phyloP scores from a whole-genome alignment of 1,140 invertebrate species.

The Babylonia areolata region DNA sequence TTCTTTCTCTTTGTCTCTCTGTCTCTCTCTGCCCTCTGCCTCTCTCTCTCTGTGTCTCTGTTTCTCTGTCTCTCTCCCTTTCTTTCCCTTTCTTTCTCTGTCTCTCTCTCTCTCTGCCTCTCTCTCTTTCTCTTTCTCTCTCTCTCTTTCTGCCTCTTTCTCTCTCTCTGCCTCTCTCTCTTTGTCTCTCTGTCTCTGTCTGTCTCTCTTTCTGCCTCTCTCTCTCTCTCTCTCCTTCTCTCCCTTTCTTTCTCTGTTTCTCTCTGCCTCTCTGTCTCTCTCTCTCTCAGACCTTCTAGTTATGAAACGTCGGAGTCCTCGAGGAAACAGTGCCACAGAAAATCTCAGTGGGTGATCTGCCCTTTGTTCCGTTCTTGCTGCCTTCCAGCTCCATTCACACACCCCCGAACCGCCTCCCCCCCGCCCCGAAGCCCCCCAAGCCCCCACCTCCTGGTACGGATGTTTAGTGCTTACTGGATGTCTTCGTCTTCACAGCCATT shows the following conservation, averaged over 20 bases:
- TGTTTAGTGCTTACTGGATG: too few species aligned
- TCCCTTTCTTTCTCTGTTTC: background rate
- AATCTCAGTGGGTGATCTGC: too few species aligned
- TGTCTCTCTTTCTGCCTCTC: background rate
- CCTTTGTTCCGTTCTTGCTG: too few species aligned
- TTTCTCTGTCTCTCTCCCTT: background rate
- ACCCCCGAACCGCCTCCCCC: too few species aligned
- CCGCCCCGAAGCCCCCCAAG: too few species aligned
- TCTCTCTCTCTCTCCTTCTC: background rate
- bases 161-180: conserved; percentile 8
- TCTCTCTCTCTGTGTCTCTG: background rate
- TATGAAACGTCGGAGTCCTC: too few species aligned
- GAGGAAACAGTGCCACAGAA: too few species aligned
- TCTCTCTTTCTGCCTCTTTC: background rate
- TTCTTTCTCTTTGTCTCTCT: background rate
- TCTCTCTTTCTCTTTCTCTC: conserved; percentile 21
- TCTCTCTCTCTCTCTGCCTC: conserved; percentile 6
- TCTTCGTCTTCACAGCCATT: too few species aligned
- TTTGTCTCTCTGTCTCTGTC: background rate
- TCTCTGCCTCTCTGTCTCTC: conserved; percentile 2
- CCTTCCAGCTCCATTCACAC: too few species aligned
- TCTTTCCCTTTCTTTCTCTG: conserved; percentile 3
- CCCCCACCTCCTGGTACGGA: too few species aligned
- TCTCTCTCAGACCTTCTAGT: too few species aligned
- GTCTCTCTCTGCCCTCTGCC: too few species aligned